Conservation (phyloP, 2,888 invertebrate genomes). For the Harpalus rufipes region DNA sequence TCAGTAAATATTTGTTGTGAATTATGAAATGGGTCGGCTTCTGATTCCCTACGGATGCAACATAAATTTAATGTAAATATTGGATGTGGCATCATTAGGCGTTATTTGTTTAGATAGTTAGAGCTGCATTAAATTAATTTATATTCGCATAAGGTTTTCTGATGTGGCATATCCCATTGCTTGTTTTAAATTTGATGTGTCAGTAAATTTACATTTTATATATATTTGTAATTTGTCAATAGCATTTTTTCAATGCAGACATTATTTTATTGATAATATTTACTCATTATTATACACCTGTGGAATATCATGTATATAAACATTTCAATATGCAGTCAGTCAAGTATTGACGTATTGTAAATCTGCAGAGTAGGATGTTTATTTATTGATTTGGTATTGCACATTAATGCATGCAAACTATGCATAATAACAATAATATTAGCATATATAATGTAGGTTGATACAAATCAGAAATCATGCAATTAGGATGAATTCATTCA, state of each 20-base stretch:
- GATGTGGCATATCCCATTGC: neutral
- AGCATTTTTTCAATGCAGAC: conserved; percentile 3
- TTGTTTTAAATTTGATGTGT: conserved; percentile 15
- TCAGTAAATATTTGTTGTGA: conserved; percentile 46
- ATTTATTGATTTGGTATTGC: conserved; percentile 4
- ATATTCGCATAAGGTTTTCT: conserved; percentile 41
- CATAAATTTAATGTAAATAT: conserved; percentile 53
- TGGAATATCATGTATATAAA: conserved; percentile 12
- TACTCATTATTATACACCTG: conserved; percentile 40
- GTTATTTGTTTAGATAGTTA: conserved; percentile 42
- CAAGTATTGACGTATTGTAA: neutral
- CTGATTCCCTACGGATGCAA: conserved; percentile 30
- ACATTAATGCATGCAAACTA: neutral
- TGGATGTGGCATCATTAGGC: conserved; percentile 42
- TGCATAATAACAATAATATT: neutral
- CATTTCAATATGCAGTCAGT: neutral
- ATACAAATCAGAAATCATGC: no score
- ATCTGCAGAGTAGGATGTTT: neutral
- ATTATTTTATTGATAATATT: conserved; percentile 29
- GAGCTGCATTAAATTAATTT: conserved; percentile 42
- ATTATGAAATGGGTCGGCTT: conserved; percentile 26
- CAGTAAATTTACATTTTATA: conserved; percentile 33
- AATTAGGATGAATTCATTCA: no score
- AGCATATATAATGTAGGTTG: neutral
- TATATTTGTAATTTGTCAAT: conserved; percentile 5